Percentiles rank a stretch among this genome's conserved stretches.
These are phyloP conservation scores for Drosophila aff. DNA, from an alignment of 1,140 invertebrate species.

Conservation along the genomic window DNA sequence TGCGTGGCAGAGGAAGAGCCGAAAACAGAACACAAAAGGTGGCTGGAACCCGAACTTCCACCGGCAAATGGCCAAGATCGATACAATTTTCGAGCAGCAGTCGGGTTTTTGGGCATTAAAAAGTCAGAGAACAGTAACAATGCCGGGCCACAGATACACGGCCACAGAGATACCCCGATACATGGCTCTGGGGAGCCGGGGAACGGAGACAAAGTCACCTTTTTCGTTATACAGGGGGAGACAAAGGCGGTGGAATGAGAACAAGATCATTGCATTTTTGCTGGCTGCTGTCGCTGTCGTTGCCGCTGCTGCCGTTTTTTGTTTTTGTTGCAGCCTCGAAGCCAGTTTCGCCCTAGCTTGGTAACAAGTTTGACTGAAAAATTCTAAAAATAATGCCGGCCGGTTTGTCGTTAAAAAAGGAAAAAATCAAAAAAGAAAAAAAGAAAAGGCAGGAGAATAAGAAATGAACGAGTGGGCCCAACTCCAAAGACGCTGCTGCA, in stretches of 20 bases:
- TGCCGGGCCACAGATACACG: constrained; percentile 64
- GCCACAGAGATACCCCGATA: constrained; percentile 37
- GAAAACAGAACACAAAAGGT: constrained; percentile 72
- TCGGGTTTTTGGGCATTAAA: constrained; percentile 77
- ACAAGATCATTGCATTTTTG: constrained; percentile 79
- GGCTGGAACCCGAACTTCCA: constrained; percentile 52
- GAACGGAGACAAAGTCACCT: constrained; percentile 43
- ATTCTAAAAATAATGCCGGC: constrained; percentile 82
- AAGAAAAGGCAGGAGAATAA: constrained; percentile 33
- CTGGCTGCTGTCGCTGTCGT: constrained; percentile 43
- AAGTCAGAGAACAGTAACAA: constrained; percentile 81
- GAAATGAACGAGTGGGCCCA: constrained; percentile 59
- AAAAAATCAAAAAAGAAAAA: constrained; percentile 43
- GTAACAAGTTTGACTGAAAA: constrained; percentile 80
- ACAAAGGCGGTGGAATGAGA: constrained; percentile 55
- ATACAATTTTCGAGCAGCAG: constrained; percentile 67
- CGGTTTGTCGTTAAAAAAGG: constrained; percentile 72
- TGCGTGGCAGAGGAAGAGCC: constrained; percentile 61
- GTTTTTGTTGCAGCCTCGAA: constrained; percentile 48
- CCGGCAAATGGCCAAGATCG: constrained; percentile 64
- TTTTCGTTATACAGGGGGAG: constrained; percentile 37
- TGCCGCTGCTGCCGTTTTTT: constrained; percentile 11
- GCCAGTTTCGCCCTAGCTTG: constrained; percentile 68
- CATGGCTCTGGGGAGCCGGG: constrained; percentile 15
- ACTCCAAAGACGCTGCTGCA: constrained; percentile 54